Conservation (phyloP, 2,888 invertebrate species). For the Eupithecia subumbrata region DNA sequence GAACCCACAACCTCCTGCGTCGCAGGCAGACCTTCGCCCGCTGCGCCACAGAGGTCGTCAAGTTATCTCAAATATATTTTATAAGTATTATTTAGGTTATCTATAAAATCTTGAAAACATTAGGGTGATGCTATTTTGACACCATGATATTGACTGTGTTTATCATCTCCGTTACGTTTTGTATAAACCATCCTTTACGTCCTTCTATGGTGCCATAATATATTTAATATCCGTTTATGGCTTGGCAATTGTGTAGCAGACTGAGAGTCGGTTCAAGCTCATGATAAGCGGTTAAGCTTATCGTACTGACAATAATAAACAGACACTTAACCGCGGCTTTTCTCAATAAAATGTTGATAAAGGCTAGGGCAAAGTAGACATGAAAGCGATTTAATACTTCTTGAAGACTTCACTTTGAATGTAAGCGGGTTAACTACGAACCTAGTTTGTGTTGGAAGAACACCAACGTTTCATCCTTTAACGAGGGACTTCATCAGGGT, state of each 20-base stretch:
- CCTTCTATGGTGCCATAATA: not conserved
- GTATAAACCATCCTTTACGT: not conserved
- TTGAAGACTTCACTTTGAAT: too few species aligned
- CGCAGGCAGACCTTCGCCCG: too few species aligned
- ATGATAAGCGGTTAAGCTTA: conserved; percentile 14
- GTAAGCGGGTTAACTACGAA: too few species aligned
- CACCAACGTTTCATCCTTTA: too few species aligned
- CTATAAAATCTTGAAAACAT: too few species aligned
- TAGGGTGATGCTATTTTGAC: too few species aligned
- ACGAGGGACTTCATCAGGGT: too few species aligned
- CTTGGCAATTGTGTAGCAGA: conserved; percentile 8
- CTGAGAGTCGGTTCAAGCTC: conserved; percentile 2
- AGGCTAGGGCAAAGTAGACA: not conserved
- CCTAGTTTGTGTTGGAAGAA: too few species aligned
- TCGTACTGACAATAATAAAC: conserved; percentile 25
- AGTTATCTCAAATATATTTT: too few species aligned
- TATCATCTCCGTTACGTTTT: not conserved
- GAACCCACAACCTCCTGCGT: too few species aligned
- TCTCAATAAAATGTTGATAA: conserved; percentile 21
- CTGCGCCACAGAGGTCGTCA: too few species aligned
- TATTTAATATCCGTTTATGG: conserved; percentile 11
- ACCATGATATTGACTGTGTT: not conserved
- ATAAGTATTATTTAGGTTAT: too few species aligned
- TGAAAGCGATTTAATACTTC: not conserved
- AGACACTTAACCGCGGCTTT: conserved; percentile 19